Evolutionary conservation across 2,888 invertebrate genomes (phyloP).

Genomic region (Diploptera punctata): DNA sequence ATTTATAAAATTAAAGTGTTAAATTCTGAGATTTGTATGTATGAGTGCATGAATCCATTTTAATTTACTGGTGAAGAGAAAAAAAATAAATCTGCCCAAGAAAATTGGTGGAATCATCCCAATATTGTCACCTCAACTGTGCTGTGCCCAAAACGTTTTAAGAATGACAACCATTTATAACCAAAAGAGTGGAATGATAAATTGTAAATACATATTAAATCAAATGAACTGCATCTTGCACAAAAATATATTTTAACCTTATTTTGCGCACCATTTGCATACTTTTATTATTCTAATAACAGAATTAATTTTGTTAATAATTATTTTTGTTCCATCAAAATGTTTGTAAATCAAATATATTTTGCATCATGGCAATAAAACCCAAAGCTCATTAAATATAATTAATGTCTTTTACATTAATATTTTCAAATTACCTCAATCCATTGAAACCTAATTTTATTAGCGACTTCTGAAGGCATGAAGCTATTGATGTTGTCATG

Average conservation of each 20-base stretch:
- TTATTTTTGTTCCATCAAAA: slow-evolving; percentile 21
- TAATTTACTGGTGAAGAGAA: not conserved
- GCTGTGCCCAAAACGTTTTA: not conserved
- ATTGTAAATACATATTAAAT: not conserved
- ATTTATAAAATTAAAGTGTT: not conserved
- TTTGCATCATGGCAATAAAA: slow-evolving; percentile 31
- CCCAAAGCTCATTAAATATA: slow-evolving; percentile 14
- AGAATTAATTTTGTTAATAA: not conserved
- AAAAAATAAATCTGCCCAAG: too few relatives aligned
- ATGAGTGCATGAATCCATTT: not conserved
- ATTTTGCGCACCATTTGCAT: slow-evolving; percentile 9
- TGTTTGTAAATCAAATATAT: slow-evolving; percentile 28
- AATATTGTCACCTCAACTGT: not conserved
- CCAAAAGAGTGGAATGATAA: not conserved
- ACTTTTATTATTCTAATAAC: not conserved
- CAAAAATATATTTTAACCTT: slow-evolving; percentile 12
- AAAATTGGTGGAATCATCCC: too few relatives aligned
- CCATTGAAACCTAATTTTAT: too few relatives aligned
- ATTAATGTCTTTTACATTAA: too few relatives aligned
- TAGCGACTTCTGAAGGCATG: too few relatives aligned
- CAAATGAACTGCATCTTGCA: not conserved
- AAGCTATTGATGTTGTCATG: too few relatives aligned
- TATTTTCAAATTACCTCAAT: too few relatives aligned
- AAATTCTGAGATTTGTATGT: not conserved
- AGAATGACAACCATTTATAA: not conserved